Evolutionary conservation across 2,888 invertebrate species (phyloP), one percentile per base, ranked within the genome.

Genomic region (Lasioglossum villosulum): DNA sequence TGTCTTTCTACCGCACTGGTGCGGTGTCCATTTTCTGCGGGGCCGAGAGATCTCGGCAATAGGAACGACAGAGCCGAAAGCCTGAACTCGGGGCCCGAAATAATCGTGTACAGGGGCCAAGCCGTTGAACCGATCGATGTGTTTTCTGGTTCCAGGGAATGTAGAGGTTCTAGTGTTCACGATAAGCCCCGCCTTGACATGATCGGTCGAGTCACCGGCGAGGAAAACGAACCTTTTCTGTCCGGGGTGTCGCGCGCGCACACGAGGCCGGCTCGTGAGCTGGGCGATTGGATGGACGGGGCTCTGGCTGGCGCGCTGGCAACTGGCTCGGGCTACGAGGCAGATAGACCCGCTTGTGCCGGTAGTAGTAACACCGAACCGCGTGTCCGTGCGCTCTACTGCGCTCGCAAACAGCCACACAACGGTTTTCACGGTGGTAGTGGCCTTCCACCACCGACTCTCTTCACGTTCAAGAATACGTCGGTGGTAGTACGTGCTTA

Each of bases 181-280:
- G 88, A 86, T 68, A 82, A 88, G 91, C 92, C 88, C 89, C 87
- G 91, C 92, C 91, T 92, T 89, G 91, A 82, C 90, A 90, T 91
- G 87, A 88, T 90, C 89, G 89, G 77, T 79, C 87, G 84, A 80
- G 86, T 89, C 86, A 87, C 88, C 92, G 88, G 88, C 89, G 88
- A 90, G 85, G 88, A 88, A 90, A 89, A 89, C 88, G 89, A 86
- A 84, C 86, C 88, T 92, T 89, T 85, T 90, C 88, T 87, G 83
- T 89, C 90, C 68, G 87, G 83, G 87, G 90, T 88, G 91, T 88
- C 90, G 89, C 86, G 90, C 88, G 90, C 89, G 88, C 89, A 90
- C 94, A 93, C 93, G 93, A 94, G 94, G 94, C 94, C 94, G 94
- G 94, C 92, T 94, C 92, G 92, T 90, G 91, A 90, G 90, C 90